These are phyloP conservation scores for Yponomeuta plumbellus DNA, from an alignment of 2,888 invertebrate species.

Conservation along the genomic window DNA sequence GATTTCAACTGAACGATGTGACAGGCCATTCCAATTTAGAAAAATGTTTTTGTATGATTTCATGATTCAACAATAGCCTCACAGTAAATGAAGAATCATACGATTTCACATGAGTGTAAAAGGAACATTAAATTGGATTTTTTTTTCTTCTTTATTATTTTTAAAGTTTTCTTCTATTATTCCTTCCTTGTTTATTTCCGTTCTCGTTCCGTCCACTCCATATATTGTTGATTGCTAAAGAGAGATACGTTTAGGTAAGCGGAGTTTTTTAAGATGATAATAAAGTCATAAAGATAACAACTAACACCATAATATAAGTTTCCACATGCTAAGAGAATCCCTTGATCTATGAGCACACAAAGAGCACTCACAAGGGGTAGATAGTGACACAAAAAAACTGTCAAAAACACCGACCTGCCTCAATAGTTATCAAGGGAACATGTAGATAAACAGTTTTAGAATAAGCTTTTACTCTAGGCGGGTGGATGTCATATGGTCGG, in stretches of 20 bases:
- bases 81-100: too few relatives aligned
- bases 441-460: background rate
- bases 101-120: too few relatives aligned
- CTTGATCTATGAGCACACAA: background rate
- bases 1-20: background rate
- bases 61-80: too few relatives aligned
- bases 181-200: too few relatives aligned
- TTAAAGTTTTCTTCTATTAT: too few relatives aligned
- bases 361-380: constrained; percentile 14
- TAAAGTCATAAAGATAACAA: background rate
- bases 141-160: too few relatives aligned
- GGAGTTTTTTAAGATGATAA: background rate
- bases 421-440: constrained; percentile 7
- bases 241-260: background rate
- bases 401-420: constrained; percentile 12
- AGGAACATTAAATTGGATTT: too few relatives aligned
- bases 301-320: constrained; percentile 12
- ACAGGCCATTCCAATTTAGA: background rate
- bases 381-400: constrained; percentile 17
- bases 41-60: too few relatives aligned
- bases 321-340: constrained; percentile 18
- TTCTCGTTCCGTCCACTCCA: too few relatives aligned
- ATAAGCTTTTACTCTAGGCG: background rate
- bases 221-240: background rate
- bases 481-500: background rate